A percentile compares a stretch with the other conserved stretches of the same genome.
Evolutionary conservation across 1,140 invertebrate species (phyloP).

Genomic region (Rhopalosiphum padi): DNA sequence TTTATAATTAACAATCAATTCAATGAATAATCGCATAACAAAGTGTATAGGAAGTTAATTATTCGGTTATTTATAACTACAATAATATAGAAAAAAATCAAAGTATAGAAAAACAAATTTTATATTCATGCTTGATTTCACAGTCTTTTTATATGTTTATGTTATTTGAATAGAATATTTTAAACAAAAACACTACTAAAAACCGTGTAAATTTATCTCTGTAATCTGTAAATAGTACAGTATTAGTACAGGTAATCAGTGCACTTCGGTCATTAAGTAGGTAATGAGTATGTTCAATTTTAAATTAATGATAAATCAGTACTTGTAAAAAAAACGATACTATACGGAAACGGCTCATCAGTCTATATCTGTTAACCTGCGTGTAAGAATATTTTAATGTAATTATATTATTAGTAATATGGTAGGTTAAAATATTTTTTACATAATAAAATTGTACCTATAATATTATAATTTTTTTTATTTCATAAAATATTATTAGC

Average conservation of each 20-base stretch:
- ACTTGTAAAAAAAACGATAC: too few relatives aligned
- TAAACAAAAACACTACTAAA: neutral
- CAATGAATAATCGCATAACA: neutral
- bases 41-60: neutral
- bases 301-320: too few relatives aligned
- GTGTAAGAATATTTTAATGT: too few relatives aligned
- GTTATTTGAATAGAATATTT: too few relatives aligned
- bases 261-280: neutral
- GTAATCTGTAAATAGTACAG: neutral
- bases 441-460: too few relatives aligned
- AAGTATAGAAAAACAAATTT: neutral
- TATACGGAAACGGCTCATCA: too few relatives aligned
- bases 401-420: too few relatives aligned
- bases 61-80: neutral
- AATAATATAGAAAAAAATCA: neutral
- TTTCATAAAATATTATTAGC: too few relatives aligned
- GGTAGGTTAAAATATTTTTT: too few relatives aligned
- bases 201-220: neutral
- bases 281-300: neutral
- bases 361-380: too few relatives aligned
- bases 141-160: neutral
- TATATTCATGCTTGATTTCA: neutral
- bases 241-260: too few relatives aligned
- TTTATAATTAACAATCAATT: neutral
- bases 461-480: too few relatives aligned